phyloP scores from a whole-genome alignment of 2,888 invertebrate species.

The Pantelozetes paolii region DNA sequence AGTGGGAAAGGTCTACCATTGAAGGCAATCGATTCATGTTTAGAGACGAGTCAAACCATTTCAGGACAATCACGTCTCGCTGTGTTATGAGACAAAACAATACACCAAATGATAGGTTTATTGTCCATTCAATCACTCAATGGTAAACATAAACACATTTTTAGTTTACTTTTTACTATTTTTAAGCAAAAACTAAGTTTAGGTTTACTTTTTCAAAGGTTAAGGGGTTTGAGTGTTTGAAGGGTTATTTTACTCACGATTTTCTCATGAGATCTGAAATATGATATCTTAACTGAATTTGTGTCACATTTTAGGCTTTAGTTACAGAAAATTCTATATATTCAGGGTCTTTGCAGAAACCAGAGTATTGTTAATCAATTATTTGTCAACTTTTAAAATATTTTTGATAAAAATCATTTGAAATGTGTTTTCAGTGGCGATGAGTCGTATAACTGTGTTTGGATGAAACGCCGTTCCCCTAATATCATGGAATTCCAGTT shows the following conservation, averaged over 20 bases:
- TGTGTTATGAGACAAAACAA: slow-evolving; percentile 53
- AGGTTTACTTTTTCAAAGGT: too few species aligned
- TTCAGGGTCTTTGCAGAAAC: too few species aligned
- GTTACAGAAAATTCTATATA: too few species aligned
- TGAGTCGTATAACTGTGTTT: slow-evolving; percentile 61
- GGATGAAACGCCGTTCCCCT: slow-evolving; percentile 60
- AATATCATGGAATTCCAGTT: slow-evolving; percentile 63
- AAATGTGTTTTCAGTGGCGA: slow-evolving; percentile 55
- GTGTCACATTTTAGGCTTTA: too few species aligned
- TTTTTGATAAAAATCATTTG: neutral
- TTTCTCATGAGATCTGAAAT: too few species aligned
- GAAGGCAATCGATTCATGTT: slow-evolving; percentile 56
- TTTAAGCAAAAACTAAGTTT: slow-evolving; percentile 9
- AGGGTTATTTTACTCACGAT: too few species aligned
- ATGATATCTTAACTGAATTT: too few species aligned
- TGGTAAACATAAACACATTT: slow-evolving; percentile 54
- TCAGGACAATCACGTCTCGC: slow-evolving; percentile 58
- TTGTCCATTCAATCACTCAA: slow-evolving; percentile 58
- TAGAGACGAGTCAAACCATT: slow-evolving; percentile 56
- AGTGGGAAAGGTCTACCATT: slow-evolving; percentile 61
- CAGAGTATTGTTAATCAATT: too few species aligned
- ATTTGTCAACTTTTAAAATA: neutral
- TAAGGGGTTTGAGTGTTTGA: too few species aligned
- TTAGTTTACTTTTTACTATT: neutral
- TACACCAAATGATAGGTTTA: slow-evolving; percentile 55